phyloP scores from a whole-genome alignment of 2,113 vertebrate species.

The Okapia johnstoni region DNA sequence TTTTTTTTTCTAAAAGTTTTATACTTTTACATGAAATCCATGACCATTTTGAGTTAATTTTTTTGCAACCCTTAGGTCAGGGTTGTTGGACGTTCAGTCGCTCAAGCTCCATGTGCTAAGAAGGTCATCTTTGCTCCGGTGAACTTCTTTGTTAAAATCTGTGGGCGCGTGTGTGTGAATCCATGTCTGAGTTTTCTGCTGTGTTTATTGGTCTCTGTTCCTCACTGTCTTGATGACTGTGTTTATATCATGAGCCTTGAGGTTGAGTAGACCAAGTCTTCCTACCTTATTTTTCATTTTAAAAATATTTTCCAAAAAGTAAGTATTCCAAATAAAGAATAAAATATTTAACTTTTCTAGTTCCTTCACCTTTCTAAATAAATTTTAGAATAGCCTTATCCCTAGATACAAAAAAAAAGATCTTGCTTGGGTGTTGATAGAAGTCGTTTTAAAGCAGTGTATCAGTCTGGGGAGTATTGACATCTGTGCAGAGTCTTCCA shows the following conservation, averaged over 20 bases:
- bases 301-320: neutral
- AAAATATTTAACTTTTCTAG: neutral
- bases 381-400: neutral
- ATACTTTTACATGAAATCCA: neutral
- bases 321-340: neutral
- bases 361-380: neutral
- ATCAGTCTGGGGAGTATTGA: rapidly evolving
- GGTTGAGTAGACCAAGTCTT: neutral
- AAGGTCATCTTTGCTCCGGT: neutral
- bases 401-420: neutral
- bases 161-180: rapidly evolving
- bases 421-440: neutral
- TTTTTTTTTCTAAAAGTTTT: neutral
- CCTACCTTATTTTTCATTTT: neutral
- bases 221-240: neutral
- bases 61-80: neutral
- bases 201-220: neutral
- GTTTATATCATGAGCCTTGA: neutral
- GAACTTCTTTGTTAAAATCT: neutral
- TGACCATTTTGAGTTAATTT: neutral
- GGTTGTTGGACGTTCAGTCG: too few species aligned
- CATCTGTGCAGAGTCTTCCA: neutral
- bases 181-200: neutral
- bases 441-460: rapidly evolving
- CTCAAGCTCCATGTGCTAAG: neutral